Conservation (phyloP, 1,140 invertebrate genomes). For the Muscidifurax raptorellus region DNA sequence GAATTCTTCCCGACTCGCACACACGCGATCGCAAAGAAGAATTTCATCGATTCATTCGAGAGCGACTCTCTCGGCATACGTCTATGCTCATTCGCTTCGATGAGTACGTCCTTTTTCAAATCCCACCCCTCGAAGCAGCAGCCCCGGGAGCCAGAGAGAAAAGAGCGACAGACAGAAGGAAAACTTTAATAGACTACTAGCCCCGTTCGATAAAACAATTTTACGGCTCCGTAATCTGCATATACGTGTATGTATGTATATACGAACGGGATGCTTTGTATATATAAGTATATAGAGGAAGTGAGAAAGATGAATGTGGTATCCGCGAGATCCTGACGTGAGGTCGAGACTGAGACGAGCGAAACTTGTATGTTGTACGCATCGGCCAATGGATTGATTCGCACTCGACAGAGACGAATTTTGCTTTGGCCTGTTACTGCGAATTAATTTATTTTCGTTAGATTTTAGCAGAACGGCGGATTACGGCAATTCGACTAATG, state of each 20-base stretch:
- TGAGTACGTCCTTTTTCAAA: conserved; percentile 27
- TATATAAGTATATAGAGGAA: neutral
- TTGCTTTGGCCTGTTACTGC: neutral
- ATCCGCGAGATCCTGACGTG: neutral
- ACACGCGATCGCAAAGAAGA: neutral
- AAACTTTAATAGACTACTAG: conserved; percentile 20
- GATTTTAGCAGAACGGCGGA: too few species aligned
- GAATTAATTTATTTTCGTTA: too few species aligned
- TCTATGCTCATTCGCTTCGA: neutral
- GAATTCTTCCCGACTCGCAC: neutral
- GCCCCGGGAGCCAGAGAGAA: neutral
- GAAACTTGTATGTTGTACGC: too few species aligned
- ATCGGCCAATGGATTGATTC: neutral
- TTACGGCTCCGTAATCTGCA: conserved; percentile 11
- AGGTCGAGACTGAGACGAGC: neutral
- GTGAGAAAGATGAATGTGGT: neutral
- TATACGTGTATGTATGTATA: neutral
- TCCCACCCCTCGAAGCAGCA: neutral
- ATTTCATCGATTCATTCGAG: conserved; percentile 32
- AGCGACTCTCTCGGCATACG: neutral
- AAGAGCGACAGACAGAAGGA: neutral
- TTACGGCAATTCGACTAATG: too few species aligned
- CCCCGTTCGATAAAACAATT: conserved; percentile 34
- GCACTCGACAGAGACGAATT: neutral
- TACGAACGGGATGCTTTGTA: neutral